phyloP scores from a whole-genome alignment of 1,140 invertebrate species.

The Heliconius himera region DNA sequence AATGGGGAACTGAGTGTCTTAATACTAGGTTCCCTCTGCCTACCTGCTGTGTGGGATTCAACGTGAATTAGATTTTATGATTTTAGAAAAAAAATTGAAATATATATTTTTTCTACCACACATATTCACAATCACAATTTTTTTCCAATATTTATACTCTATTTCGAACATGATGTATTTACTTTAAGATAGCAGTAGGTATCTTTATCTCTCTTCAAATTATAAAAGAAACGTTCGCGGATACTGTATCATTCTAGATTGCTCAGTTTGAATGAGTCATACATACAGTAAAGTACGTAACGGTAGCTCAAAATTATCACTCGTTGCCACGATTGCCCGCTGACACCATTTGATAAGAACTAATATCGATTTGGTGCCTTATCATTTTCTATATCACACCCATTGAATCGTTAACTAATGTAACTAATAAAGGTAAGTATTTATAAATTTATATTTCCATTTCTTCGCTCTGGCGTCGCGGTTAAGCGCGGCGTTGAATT shows the following conservation, averaged over 20 bases:
- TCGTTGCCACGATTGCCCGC: constrained; percentile 24
- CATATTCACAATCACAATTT: too few relatives aligned
- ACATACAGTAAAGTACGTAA: constrained; percentile 29
- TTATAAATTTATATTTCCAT: too few relatives aligned
- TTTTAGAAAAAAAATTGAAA: too few relatives aligned
- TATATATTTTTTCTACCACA: too few relatives aligned
- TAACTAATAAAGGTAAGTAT: too few relatives aligned
- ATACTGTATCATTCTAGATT: not conserved
- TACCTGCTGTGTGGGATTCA: too few relatives aligned
- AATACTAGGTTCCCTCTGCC: too few relatives aligned
- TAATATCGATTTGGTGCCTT: constrained; percentile 25
- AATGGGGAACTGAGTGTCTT: too few relatives aligned
- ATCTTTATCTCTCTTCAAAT: not conserved
- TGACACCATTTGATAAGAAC: constrained; percentile 38
- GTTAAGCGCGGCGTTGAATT: too few relatives aligned
- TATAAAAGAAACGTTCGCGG: constrained; percentile 17
- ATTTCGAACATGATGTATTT: not conserved
- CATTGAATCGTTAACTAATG: not conserved
- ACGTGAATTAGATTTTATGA: too few relatives aligned
- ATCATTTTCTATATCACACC: not conserved
- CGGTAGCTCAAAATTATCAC: constrained; percentile 35
- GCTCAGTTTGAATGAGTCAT: constrained; percentile 18
- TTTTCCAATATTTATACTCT: too few relatives aligned
- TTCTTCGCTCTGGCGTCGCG: too few relatives aligned
- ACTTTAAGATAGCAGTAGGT: not conserved